Evolutionary conservation across 2,113 vertebrate species (phyloP).

Genomic region (Rostratula benghalensis): DNA sequence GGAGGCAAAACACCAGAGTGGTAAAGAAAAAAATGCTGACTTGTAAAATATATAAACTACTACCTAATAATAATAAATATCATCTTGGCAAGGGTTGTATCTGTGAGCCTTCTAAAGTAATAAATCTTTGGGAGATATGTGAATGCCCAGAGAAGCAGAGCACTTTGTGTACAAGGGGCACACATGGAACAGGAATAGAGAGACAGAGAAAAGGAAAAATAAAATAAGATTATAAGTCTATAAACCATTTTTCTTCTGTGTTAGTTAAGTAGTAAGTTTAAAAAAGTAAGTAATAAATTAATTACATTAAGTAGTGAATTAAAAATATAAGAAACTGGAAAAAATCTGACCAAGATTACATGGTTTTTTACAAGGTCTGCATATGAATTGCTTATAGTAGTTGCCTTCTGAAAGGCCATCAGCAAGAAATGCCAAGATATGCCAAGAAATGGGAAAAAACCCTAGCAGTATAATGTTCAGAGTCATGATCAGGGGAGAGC

Average conservation of each 20-base stretch:
- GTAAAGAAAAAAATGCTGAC: neutral
- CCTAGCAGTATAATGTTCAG: neutral
- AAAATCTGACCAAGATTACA: neutral
- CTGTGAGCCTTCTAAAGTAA: neutral
- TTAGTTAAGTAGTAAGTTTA: neutral
- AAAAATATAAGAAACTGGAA: neutral
- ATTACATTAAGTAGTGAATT: neutral
- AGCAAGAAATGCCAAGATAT: neutral
- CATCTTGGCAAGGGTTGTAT: neutral
- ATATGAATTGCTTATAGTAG: neutral
- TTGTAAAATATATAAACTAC: neutral
- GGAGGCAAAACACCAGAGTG: neutral
- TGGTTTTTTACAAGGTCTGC: neutral
- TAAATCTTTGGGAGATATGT: neutral
- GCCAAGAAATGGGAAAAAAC: neutral
- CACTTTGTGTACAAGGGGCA: neutral
- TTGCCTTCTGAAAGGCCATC: neutral
- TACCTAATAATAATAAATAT: conserved; percentile 34
- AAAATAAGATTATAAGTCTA: neutral
- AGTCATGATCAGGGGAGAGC: neutral
- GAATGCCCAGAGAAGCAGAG: neutral
- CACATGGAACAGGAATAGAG: neutral
- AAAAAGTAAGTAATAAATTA: neutral
- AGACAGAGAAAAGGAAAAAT: neutral
- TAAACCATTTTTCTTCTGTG: rapidly evolving